phyloP scores from a whole-genome alignment of 2,113 vertebrate species.

The Clarias macrocephalus region DNA sequence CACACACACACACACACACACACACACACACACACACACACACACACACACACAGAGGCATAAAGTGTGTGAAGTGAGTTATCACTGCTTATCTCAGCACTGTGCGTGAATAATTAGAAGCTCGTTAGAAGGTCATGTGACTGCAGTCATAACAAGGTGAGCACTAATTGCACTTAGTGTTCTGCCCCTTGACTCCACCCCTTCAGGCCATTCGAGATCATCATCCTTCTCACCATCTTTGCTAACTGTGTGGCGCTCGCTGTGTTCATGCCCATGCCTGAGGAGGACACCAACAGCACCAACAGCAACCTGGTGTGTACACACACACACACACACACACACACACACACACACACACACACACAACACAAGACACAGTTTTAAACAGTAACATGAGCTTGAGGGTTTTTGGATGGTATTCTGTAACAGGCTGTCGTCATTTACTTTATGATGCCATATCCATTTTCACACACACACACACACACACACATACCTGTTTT shows the following conservation, averaged over 20 bases:
- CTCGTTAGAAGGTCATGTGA: not conserved
- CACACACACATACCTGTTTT: no score
- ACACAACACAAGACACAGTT: not conserved
- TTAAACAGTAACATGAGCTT: no score
- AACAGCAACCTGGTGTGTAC: conserved; percentile 83
- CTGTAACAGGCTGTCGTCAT: not conserved
- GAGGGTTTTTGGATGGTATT: not conserved
- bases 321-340: no score
- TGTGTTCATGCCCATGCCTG: conserved; percentile 87
- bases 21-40: conserved; percentile 30
- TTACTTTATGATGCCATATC: not conserved
- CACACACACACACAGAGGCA: conserved; percentile 18
- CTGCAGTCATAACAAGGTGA: not conserved
- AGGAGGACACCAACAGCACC: conserved; percentile 86
- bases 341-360: conserved; percentile 20
- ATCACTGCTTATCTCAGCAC: no score
- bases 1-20: not conserved
- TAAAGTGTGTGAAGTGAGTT: not conserved
- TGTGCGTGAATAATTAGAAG: not conserved
- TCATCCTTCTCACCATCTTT: conserved; percentile 90
- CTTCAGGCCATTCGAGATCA: conserved; percentile 81
- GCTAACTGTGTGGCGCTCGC: conserved; percentile 89
- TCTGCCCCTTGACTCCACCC: conserved; percentile 38
- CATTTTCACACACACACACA: no score
- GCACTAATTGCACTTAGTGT: not conserved